Conservation (phyloP, 2,888 invertebrate genomes). For the Didymodactylos carnosus region DNA sequence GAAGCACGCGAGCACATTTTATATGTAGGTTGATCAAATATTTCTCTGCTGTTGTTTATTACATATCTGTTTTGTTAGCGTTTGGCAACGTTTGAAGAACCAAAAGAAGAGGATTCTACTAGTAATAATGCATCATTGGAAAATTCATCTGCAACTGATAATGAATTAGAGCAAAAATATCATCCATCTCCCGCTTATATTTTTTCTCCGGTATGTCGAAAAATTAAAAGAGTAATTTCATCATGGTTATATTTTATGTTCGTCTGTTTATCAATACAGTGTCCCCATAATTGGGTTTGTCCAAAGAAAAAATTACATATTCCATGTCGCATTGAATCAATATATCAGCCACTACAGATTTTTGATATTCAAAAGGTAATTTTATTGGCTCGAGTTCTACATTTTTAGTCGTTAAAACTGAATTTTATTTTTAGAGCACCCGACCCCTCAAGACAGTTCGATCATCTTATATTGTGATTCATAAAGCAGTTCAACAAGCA, state of each 20-base stretch:
- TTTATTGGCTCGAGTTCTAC: too few species aligned
- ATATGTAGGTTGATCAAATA: not conserved
- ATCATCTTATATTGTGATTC: not conserved
- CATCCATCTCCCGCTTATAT: not conserved
- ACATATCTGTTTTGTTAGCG: not conserved
- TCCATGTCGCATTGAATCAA: not conserved
- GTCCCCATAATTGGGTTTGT: not conserved
- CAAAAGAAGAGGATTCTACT: not conserved
- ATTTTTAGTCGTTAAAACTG: too few species aligned
- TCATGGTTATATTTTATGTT: too few species aligned
- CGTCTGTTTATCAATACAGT: not conserved
- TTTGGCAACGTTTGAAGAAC: not conserved
- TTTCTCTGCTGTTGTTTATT: not conserved
- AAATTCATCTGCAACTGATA: not conserved
- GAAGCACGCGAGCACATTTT: slow-evolving; percentile 9
- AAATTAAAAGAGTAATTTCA: not conserved
- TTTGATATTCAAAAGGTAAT: not conserved
- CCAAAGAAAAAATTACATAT: not conserved
- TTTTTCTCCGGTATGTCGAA: not conserved
- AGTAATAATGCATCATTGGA: not conserved
- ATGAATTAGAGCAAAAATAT: not conserved
- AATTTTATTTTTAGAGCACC: not conserved
- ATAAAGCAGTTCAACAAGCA: not conserved
- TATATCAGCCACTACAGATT: not conserved
- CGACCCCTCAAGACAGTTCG: not conserved